A percentile compares a stretch with the other conserved stretches of the same genome.
Evolutionary conservation across 2,888 invertebrate species (phyloP).

Genomic region (Alsophila aescularia): DNA sequence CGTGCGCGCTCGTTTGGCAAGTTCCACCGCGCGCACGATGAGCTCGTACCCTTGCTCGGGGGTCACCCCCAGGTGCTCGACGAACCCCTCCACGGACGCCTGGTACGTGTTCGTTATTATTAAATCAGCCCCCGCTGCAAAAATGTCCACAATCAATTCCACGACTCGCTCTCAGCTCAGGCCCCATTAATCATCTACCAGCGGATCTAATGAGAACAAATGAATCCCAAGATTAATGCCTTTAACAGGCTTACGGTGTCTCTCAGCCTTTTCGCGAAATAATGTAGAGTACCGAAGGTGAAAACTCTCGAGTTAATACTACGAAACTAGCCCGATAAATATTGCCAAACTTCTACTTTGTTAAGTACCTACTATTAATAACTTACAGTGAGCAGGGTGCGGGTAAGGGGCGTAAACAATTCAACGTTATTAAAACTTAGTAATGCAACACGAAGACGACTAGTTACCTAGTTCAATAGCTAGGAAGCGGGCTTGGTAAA

Average conservation of each 20-base stretch:
- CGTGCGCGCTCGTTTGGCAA: slow-evolving; percentile 89
- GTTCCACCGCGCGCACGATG: slow-evolving; percentile 88
- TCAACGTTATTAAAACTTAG: slow-evolving; percentile 78
- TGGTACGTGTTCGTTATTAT: slow-evolving; percentile 96
- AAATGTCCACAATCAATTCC: slow-evolving; percentile 41
- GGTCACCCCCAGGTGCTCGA: slow-evolving; percentile 88
- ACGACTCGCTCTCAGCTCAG: slow-evolving; percentile 30
- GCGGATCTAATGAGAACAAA: slow-evolving; percentile 59
- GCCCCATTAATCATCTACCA: slow-evolving; percentile 58
- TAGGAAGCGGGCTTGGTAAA: slow-evolving; percentile 58
- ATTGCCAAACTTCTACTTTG: slow-evolving; percentile 61
- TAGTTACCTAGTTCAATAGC: slow-evolving; percentile 65
- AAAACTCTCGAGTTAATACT: slow-evolving; percentile 52
- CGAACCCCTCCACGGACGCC: slow-evolving; percentile 91
- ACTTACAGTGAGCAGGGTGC: slow-evolving; percentile 63
- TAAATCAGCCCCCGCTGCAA: slow-evolving; percentile 93
- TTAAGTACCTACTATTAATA: slow-evolving; percentile 55
- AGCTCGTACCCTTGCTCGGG: slow-evolving; percentile 88
- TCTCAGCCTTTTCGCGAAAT: slow-evolving; percentile 48
- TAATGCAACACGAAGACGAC: slow-evolving; percentile 63
- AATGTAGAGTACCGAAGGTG: slow-evolving; percentile 29
- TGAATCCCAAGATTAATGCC: slow-evolving; percentile 62
- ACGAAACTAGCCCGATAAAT: slow-evolving; percentile 71
- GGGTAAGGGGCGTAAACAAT: slow-evolving; percentile 73
- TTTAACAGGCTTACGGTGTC: slow-evolving; percentile 52